Conservation (phyloP, 2,797 vertebrate genomes). For the Octomys mimax region DNA sequence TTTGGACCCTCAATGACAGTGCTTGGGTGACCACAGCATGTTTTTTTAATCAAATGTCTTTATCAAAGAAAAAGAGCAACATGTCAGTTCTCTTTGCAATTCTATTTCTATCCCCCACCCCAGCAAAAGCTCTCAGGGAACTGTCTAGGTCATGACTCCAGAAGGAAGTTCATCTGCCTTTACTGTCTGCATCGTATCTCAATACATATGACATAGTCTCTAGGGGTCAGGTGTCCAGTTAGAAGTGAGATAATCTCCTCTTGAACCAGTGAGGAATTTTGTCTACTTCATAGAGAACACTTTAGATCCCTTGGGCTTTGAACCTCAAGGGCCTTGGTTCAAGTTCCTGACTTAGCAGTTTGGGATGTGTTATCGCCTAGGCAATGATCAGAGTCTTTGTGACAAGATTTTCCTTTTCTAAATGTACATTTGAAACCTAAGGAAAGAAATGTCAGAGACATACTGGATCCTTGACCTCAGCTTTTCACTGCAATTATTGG, state of each 20-base stretch:
- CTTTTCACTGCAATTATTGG: not conserved
- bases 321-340: not conserved
- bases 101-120: not conserved
- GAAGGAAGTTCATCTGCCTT: not conserved
- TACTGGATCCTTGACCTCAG: not conserved
- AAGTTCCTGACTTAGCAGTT: not conserved
- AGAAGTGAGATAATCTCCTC: not conserved
- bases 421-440: slow-evolving; percentile 30
- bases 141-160: not conserved
- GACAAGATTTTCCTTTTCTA: not conserved
- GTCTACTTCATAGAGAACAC: not conserved
- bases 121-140: not conserved
- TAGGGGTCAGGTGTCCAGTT: not conserved
- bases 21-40: not conserved
- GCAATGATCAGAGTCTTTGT: not conserved
- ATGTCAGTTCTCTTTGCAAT: slow-evolving; percentile 26
- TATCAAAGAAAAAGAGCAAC: not conserved
- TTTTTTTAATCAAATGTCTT: slow-evolving; percentile 12
- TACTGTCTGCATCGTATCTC: not conserved
- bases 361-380: not conserved
- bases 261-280: not conserved
- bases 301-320: not conserved
- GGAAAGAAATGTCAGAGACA: not conserved
- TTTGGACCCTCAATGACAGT: not conserved
- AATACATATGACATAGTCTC: not conserved